These are phyloP conservation scores for Microcebus ravelobensis DNA, from an alignment of 2,113 vertebrate species.

Conservation along the genomic window DNA sequence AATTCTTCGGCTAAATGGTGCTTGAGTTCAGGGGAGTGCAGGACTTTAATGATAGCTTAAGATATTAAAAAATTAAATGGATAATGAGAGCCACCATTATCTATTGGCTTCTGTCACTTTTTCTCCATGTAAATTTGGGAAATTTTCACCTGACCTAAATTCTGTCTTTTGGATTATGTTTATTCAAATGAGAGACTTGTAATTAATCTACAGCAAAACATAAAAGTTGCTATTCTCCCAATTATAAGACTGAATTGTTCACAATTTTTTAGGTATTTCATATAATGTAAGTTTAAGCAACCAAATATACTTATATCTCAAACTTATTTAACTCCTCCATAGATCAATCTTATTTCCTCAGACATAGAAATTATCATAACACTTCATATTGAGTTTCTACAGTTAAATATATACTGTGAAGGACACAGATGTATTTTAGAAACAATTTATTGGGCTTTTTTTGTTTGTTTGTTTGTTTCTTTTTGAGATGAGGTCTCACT, in stretches of 20 bases:
- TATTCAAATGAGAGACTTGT: background rate
- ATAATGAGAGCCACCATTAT: accelerated
- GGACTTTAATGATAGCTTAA: background rate
- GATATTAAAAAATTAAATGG: background rate
- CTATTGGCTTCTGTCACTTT: background rate
- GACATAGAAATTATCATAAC: background rate
- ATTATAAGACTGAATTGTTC: background rate
- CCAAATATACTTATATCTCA: background rate
- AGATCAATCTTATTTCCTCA: background rate
- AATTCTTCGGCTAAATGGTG: background rate
- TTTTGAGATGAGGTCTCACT: too few species aligned
- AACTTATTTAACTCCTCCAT: background rate
- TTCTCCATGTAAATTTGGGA: background rate
- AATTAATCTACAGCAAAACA: background rate
- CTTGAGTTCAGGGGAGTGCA: accelerated
- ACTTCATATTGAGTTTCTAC: background rate
- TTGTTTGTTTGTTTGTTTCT: too few species aligned
- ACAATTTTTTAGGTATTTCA: background rate
- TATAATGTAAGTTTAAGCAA: background rate
- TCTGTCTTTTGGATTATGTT: background rate
- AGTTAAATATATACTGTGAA: background rate
- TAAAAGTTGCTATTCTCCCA: background rate
- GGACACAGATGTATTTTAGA: background rate
- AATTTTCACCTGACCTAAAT: background rate
- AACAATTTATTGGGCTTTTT: background rate